These are phyloP conservation scores for Nebria ingens DNA, from an alignment of 1,140 invertebrate species.

Conservation along the genomic window DNA sequence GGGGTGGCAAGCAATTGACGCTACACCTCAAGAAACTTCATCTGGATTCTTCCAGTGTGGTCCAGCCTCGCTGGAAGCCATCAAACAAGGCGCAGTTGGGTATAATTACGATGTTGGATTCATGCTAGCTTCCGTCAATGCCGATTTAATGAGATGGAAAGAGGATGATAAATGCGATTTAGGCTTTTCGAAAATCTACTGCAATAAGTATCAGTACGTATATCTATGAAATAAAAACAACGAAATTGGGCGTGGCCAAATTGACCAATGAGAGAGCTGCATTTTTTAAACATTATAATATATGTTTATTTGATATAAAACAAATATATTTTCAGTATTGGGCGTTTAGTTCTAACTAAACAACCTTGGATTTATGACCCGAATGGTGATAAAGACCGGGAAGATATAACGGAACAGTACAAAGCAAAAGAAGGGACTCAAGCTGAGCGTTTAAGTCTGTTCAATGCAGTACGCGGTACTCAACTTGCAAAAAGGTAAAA, in stretches of 20 bases:
- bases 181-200: constrained; percentile 52
- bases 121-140: constrained; percentile 53
- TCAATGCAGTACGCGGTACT: constrained; percentile 53
- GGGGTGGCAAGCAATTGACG: constrained; percentile 65
- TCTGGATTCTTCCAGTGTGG: constrained; percentile 54
- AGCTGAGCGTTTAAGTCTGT: constrained; percentile 53
- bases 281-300: neutral
- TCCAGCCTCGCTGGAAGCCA: constrained; percentile 52
- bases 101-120: constrained; percentile 59
- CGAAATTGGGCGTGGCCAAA: neutral
- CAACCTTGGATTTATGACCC: constrained; percentile 58
- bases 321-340: constrained; percentile 46
- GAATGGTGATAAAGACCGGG: constrained; percentile 51
- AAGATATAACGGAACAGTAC: constrained; percentile 62
- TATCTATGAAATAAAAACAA: neutral
- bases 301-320: neutral
- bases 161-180: constrained; percentile 41
- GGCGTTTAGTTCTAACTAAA: constrained; percentile 66
- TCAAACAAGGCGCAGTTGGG: constrained; percentile 59
- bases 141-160: constrained; percentile 51
- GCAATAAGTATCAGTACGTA: constrained; percentile 61
- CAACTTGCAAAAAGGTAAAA: constrained; percentile 47
- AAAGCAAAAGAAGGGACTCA: constrained; percentile 62
- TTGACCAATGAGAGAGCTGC: too few relatives aligned
- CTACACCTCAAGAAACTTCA: constrained; percentile 60